Evolutionary conservation across 2,113 vertebrate species (phyloP).

Genomic region (Theropithecus gelada): DNA sequence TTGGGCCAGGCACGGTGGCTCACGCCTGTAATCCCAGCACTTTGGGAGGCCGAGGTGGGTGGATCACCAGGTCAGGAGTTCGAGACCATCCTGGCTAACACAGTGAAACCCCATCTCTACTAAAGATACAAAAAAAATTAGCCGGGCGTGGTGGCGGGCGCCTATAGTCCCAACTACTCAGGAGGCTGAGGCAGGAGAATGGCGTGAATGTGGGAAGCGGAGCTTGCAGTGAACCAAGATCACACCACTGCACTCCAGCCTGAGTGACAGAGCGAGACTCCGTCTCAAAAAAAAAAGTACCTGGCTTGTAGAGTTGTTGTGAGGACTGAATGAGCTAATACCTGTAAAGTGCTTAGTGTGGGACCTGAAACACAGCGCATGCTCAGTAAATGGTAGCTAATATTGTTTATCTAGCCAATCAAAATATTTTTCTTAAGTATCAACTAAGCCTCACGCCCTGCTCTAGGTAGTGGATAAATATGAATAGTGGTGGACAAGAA

Average conservation of each 20-base stretch:
- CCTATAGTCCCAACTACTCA: too few species aligned
- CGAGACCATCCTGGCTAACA: too few species aligned
- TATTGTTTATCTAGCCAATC: not conserved
- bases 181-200: too few species aligned
- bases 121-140: too few species aligned
- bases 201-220: accelerated
- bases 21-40: too few species aligned
- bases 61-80: too few species aligned
- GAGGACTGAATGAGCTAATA: not conserved
- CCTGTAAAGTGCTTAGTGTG: not conserved
- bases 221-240: too few species aligned
- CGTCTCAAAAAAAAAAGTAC: too few species aligned
- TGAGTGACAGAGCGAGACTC: too few species aligned
- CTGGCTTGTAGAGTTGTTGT: not conserved
- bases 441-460: not conserved
- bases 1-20: not conserved
- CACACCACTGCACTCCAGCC: too few species aligned
- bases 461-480: not conserved
- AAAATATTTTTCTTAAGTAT: not conserved
- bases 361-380: not conserved
- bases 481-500: not conserved
- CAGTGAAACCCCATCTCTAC: too few species aligned
- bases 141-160: accelerated
- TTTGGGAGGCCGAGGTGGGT: too few species aligned
- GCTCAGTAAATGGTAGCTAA: not conserved